phyloP scores from a whole-genome alignment of 2,797 vertebrate genomes.

The Anas flavirostris region DNA sequence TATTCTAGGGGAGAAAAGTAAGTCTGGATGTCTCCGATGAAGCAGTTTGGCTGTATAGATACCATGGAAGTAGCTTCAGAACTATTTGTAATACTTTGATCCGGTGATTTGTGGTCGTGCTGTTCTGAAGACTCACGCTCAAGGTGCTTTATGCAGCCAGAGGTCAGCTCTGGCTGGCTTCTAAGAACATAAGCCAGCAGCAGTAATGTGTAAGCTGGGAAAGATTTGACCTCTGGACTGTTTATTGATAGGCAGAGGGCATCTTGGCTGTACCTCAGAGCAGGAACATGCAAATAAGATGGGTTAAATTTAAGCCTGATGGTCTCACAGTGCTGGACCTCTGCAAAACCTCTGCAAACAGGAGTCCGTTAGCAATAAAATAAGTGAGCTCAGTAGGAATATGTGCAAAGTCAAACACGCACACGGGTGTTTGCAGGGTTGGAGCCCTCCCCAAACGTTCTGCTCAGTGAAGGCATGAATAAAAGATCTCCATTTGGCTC shows the following conservation, averaged over 20 bases:
- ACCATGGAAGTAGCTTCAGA: background rate
- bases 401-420: background rate
- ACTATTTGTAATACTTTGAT: background rate
- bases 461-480: background rate
- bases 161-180: conserved; percentile 36
- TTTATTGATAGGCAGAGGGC: background rate
- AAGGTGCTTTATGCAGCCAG: conserved; percentile 13
- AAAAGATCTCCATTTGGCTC: conserved; percentile 52
- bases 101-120: conserved; percentile 36
- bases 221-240: conserved; percentile 16
- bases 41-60: background rate
- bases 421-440: background rate
- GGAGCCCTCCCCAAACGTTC: background rate
- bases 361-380: background rate
- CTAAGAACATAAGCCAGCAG: background rate
- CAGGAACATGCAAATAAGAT: background rate
- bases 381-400: background rate
- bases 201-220: conserved; percentile 18
- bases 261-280: background rate
- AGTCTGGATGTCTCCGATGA: background rate
- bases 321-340: background rate
- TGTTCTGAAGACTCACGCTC: conserved; percentile 1
- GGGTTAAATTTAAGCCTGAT: background rate
- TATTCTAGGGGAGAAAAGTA: background rate
- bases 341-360: background rate